Percentiles rank a stretch among this genome's conserved stretches.
phyloP scores from a whole-genome alignment of 2,797 vertebrate genomes.

The Aphelocoma californica region DNA sequence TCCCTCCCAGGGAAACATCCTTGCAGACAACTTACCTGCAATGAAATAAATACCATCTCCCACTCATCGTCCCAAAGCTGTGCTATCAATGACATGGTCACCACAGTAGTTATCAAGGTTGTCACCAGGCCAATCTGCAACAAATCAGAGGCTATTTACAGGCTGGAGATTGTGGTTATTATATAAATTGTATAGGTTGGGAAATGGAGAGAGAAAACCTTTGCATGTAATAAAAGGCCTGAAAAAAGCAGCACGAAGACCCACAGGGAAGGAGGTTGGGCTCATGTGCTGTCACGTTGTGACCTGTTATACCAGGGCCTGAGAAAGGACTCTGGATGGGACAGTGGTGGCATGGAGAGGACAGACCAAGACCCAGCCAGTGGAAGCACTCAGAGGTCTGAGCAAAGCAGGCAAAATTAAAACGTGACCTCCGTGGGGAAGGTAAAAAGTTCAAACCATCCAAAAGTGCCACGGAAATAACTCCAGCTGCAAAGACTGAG shows the following conservation, averaged over 20 bases:
- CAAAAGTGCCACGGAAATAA: neutral
- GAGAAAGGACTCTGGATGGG: neutral
- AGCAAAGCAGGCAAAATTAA: neutral
- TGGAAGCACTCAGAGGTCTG: neutral
- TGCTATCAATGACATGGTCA: constrained; percentile 86
- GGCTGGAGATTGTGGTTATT: too few relatives aligned
- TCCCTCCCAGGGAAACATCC: neutral
- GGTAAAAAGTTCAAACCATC: neutral
- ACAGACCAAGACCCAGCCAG: neutral
- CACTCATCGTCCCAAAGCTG: constrained; percentile 92
- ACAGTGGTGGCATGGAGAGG: neutral
- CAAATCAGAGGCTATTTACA: neutral
- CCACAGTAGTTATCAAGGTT: constrained; percentile 82
- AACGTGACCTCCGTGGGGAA: fast-evolving
- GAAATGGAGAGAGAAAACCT: neutral
- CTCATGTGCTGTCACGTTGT: neutral
- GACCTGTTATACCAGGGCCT: neutral
- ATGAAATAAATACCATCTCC: constrained; percentile 88
- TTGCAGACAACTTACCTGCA: constrained; percentile 79
- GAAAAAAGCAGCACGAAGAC: neutral
- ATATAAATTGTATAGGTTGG: fast-evolving
- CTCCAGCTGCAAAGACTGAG: neutral
- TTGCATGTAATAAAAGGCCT: fast-evolving
- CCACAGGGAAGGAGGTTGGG: neutral
- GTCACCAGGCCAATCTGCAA: constrained; percentile 85